Base-by-base conservation (phyloP, 2,113 vertebrate species). In the Xenopus laevis region DNA sequence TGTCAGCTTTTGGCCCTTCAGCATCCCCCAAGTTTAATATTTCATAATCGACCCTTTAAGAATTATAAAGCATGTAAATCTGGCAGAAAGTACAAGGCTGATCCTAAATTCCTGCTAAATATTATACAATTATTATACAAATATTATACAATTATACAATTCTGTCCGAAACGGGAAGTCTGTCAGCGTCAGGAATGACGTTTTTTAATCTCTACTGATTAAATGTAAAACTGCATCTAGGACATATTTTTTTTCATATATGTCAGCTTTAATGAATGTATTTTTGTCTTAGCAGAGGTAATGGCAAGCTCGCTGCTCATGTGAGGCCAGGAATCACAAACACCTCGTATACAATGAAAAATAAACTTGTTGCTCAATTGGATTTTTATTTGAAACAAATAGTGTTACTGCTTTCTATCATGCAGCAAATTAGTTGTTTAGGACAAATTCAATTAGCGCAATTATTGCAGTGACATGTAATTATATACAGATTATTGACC, bases 381-480 rank as follows among this genome's bases (percentile, higher is more conserved):
- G 57, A 68, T 74, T 46, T 74, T 74, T 59, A 74, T 74, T 66
- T 52, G 23, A 74, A 74, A 74, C 72, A 74, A 74, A 68, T 74
- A 61, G 44, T 21, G 65, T 61, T 61, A 60, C 72, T 74, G 72
- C 66, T 74, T 74, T 74, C 72, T 68, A 61, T 74, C 65, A 74
- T 68, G 47, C 55, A 59, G 60, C 65, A 66, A 74, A 59, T 16
- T 57, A 67, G 55, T 65, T 74, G 72, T 68, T 74, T 74, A 74
- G 72, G 72, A 74, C 61, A 65, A 74, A 74, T 74, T 74, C 67
- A 68, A 74, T 74, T 74, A 74, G 47, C 72, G 68, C 64, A 74
- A 67, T 74, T 68, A 68, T 53, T 68, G 21, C 65, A 66, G 21
- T 74, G 72, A 74, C 72, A 65, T 74, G 57, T 61, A 68, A 68